Evolutionary conservation across 2,113 vertebrate genomes (phyloP), one percentile per base, ranked within the genome.

Genomic region (Catharus fuscescens): DNA sequence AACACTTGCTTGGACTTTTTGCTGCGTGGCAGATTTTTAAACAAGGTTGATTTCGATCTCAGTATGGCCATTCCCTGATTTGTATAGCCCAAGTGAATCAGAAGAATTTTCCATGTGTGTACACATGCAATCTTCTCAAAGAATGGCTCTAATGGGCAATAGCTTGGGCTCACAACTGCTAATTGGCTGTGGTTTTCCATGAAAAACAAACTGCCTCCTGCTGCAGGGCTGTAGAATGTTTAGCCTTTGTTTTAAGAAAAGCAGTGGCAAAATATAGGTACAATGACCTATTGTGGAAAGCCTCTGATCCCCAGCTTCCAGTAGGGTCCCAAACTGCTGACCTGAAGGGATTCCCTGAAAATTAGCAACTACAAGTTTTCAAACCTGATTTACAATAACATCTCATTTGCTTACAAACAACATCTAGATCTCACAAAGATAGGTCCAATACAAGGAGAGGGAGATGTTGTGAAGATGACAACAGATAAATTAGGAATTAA

Each of bases 161-260:
- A 92, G 28, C 69, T 89, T 92, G 69, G 50, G 32, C 77, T 93
- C 67, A 92, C 73, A 89, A 76, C 61, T 79, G 72, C 70, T 88
- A 96, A 91, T 78, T 81, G 60, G 29, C 18, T 91, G 69, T 36
- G 18, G 18, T 84, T 96, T 92, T 91, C 91, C 86, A 91, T 91
- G 28, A 79, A 92, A 95, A 91, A 73, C 18, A 83, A 71, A 83
- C 23, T 45, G 42, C 56, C 21, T 91, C 36, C 65, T 70, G 56
- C 59, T 74, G 56, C 21, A 57, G 52, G 36, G 26, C 69, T 86
- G 25, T 29, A 61, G 18, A 62, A 80, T 44, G 44, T 3, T 25
- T 32, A 20, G 18, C 24, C 60, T 92, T 95, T 94, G 42, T 94
- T 80, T 74, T 19, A 28, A 44, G 19, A n/a, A 77, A 79, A 94